Evolutionary conservation across 2,113 vertebrate genomes (phyloP).

Genomic region (Neofelis nebulosa): DNA sequence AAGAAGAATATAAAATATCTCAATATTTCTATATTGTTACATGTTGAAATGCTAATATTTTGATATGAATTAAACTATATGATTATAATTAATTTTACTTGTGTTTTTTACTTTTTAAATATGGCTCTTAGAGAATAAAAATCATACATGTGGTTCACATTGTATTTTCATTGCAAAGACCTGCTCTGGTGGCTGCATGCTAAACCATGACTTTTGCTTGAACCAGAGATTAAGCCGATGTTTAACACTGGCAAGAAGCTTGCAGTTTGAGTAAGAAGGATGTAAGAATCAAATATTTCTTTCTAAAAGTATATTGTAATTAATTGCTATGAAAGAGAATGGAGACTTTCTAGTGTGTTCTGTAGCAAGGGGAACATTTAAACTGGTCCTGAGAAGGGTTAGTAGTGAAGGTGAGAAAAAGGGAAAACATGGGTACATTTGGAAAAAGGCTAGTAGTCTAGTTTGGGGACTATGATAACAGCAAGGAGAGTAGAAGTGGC

Average conservation of each 20-base stretch:
- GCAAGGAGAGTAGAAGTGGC: background rate
- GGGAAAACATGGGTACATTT: background rate
- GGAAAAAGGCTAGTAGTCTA: background rate
- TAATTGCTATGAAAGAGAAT: background rate
- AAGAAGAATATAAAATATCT: constrained; percentile 28
- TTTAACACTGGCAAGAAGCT: background rate
- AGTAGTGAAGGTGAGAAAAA: background rate
- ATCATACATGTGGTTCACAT: background rate
- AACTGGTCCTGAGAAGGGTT: background rate
- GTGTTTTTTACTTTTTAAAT: constrained; percentile 21
- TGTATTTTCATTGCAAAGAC: background rate
- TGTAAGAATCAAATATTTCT: background rate
- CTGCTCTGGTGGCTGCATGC: background rate
- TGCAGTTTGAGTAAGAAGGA: background rate
- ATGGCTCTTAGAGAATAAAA: background rate
- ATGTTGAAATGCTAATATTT: background rate
- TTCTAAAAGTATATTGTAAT: constrained; percentile 7
- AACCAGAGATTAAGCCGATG: background rate
- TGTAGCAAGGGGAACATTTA: background rate
- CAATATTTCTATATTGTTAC: constrained; percentile 10
- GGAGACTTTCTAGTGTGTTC: background rate
- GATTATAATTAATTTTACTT: background rate
- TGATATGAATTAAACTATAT: constrained; percentile 27
- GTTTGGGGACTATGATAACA: background rate
- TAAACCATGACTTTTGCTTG: constrained; percentile 8